These are phyloP conservation scores for Gymnogyps californianus DNA, from an alignment of 2,113 vertebrate genomes.

Conservation along the genomic window DNA sequence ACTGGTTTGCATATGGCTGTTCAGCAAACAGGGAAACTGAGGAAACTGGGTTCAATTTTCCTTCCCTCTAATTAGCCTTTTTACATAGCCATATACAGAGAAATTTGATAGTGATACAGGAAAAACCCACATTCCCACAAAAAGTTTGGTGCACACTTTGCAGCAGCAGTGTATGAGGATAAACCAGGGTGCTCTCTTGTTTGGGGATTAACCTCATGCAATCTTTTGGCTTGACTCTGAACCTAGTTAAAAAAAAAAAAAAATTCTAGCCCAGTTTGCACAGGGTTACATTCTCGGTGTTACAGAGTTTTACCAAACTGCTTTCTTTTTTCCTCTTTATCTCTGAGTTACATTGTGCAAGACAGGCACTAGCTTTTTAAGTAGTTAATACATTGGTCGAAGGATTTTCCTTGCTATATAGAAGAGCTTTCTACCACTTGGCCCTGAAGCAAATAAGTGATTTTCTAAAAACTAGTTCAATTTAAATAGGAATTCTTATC, in stretches of 20 bases:
- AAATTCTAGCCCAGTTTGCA: not conserved
- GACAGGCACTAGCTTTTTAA: not conserved
- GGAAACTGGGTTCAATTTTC: not conserved
- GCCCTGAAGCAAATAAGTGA: not conserved
- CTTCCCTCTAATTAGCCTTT: not conserved
- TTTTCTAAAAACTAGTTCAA: not conserved
- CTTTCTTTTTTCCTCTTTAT: not conserved
- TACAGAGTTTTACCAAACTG: not conserved
- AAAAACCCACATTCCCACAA: conserved; percentile 13
- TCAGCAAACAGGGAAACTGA: conserved; percentile 59
- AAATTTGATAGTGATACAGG: not conserved
- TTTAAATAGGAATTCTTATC: not conserved
- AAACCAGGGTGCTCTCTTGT: not conserved
- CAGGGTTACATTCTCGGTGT: not conserved
- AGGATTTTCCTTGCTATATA: not conserved
- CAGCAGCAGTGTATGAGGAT: not conserved
- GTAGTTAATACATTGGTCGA: not conserved
- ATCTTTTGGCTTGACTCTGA: not conserved
- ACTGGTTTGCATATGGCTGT: not conserved
- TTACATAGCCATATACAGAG: not conserved
- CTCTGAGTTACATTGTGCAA: not conserved
- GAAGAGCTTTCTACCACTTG: not conserved
- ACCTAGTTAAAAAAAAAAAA: not conserved
- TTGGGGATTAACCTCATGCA: not conserved
- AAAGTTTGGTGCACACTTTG: not conserved